phyloP scores from a whole-genome alignment of 2,797 vertebrate species.

The Tapera naevia region DNA sequence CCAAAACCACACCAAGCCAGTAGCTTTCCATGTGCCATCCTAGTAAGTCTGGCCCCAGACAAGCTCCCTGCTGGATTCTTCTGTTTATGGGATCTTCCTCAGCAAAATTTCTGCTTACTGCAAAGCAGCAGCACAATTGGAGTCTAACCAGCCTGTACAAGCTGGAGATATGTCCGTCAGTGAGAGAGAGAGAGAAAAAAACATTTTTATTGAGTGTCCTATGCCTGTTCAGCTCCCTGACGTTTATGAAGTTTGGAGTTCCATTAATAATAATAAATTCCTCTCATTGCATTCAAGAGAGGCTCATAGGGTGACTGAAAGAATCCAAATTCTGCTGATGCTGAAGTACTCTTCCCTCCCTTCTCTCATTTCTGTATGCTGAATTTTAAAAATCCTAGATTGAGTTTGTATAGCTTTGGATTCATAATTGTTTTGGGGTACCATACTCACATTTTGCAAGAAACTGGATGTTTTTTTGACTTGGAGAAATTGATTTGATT shows the following conservation, averaged over 20 bases:
- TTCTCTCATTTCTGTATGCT: background rate
- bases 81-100: background rate
- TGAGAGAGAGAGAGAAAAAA: background rate
- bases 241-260: background rate
- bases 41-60: background rate
- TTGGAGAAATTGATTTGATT: background rate
- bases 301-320: background rate
- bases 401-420: background rate
- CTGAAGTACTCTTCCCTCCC: background rate
- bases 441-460: background rate
- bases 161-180: background rate
- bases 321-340: background rate
- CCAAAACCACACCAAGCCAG: background rate
- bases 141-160: background rate
- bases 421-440: background rate
- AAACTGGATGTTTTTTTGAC: background rate
- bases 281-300: background rate
- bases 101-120: background rate
- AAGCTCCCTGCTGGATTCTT: background rate
- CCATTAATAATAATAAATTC: background rate
- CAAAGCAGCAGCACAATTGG: background rate
- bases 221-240: background rate
- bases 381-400: background rate
- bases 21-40: background rate
- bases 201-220: background rate